These are phyloP conservation scores for Tetrapedia diversipes DNA, from an alignment of 2,888 invertebrate genomes.

Conservation along the genomic window DNA sequence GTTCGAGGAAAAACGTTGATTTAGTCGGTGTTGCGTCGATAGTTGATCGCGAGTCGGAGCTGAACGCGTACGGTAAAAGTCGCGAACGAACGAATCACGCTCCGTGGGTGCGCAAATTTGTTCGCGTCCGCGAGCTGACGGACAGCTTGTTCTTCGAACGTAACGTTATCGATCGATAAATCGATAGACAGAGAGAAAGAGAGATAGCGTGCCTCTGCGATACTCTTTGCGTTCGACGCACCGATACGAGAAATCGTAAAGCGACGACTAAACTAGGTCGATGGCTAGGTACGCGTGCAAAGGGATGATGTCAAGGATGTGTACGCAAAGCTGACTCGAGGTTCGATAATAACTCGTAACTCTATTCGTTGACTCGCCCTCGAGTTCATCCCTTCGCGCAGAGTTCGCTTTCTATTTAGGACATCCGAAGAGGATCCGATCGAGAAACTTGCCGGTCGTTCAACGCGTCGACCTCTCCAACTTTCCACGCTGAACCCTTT, in stretches of 20 bases:
- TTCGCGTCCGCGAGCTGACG: not conserved
- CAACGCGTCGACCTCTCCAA: conserved; percentile 14
- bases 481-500: conserved; percentile 49
- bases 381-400: not conserved
- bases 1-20: conserved; percentile 32
- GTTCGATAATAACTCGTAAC: conserved; percentile 51
- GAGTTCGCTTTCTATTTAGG: conserved; percentile 43
- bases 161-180: not conserved
- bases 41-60: conserved; percentile 14
- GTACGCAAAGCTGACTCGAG: conserved; percentile 27
- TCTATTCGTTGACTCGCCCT: conserved; percentile 8
- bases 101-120: conserved; percentile 6
- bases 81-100: not conserved
- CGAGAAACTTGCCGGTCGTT: conserved; percentile 51
- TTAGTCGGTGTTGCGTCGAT: not conserved
- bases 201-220: no score
- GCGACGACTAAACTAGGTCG: conserved; percentile 59
- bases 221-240: no score
- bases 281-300: conserved; percentile 41
- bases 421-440: conserved; percentile 1
- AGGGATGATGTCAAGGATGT: conserved; percentile 67
- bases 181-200: not conserved
- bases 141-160: not conserved
- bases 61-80: conserved; percentile 7
- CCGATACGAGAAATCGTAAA: conserved; percentile 20